Evolutionary conservation across 2,113 vertebrate genomes (phyloP).

Genomic region (Apodemus speciosus): DNA sequence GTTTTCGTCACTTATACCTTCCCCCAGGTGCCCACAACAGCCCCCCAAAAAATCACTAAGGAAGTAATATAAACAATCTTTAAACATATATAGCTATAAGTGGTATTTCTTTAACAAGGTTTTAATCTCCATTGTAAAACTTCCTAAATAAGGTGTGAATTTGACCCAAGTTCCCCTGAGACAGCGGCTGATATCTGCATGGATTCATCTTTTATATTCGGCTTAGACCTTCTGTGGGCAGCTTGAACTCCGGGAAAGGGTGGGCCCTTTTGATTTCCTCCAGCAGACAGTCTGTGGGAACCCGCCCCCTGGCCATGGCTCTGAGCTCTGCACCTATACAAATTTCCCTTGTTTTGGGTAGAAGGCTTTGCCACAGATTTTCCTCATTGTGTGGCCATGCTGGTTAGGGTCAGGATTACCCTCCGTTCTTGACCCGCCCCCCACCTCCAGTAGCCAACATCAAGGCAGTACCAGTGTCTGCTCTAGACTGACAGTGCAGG

Average conservation of each 20-base stretch:
- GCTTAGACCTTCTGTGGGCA: background rate
- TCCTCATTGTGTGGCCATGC: accelerated
- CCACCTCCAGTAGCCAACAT: background rate
- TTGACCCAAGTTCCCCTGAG: background rate
- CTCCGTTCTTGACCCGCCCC: background rate
- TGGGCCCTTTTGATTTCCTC: background rate
- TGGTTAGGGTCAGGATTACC: accelerated
- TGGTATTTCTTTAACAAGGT: background rate
- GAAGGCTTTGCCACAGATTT: background rate
- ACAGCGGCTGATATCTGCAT: background rate
- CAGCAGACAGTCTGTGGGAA: background rate
- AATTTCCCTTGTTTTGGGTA: background rate
- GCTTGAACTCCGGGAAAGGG: background rate
- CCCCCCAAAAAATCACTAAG: conserved; percentile 2
- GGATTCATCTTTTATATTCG: background rate
- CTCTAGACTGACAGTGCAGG: accelerated
- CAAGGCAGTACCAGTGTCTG: background rate
- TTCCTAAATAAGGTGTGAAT: background rate
- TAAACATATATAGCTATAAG: too few species aligned
- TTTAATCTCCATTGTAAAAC: background rate
- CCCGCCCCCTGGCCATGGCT: too few species aligned
- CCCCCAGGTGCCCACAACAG: background rate
- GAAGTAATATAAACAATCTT: background rate
- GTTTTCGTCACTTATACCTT: background rate
- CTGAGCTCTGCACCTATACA: background rate